Conservation (phyloP, 2,113 vertebrate genomes). For the Cyprinodon tularosa region DNA sequence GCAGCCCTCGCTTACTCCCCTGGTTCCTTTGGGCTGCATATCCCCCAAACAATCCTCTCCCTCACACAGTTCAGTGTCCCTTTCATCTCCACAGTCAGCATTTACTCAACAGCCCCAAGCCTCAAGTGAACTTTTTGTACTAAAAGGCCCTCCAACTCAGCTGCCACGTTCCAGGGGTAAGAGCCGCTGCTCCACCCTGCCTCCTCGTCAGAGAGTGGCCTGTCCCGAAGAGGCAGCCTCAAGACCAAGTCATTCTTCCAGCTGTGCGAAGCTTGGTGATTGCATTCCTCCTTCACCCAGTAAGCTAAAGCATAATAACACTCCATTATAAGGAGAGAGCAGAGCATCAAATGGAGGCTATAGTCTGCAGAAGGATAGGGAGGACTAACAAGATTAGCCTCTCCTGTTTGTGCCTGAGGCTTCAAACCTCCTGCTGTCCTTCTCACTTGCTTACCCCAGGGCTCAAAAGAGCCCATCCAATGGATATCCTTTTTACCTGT, state of each 20-base stretch:
- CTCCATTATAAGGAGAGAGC: constrained; percentile 54
- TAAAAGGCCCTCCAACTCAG: constrained; percentile 72
- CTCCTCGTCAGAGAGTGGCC: constrained; percentile 63
- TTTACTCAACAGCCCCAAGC: constrained; percentile 45
- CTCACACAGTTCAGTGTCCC: not conserved
- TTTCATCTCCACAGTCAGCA: constrained; percentile 24
- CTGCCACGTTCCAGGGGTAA: constrained; percentile 69
- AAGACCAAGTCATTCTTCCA: constrained; percentile 76
- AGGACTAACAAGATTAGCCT: constrained; percentile 56
- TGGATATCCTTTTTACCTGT: constrained; percentile 39
- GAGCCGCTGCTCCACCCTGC: constrained; percentile 75
- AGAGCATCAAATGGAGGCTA: constrained; percentile 7
- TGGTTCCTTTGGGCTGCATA: constrained; percentile 33
- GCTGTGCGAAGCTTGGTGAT: constrained; percentile 71
- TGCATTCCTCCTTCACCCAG: constrained; percentile 68
- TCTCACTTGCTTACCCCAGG: constrained; percentile 27
- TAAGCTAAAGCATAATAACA: constrained; percentile 72
- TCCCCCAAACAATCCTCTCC: constrained; percentile 23
- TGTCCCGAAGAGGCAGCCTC: constrained; percentile 43
- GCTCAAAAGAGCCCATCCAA: constrained; percentile 26
- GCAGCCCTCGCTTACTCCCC: constrained; percentile 32
- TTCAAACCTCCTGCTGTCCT: constrained; percentile 25
- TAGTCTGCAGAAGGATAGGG: constrained; percentile 27
- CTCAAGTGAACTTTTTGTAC: constrained; percentile 64
- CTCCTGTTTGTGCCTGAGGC: constrained; percentile 56